Conservation (phyloP, 2,797 vertebrate species). For the Coregonus sp. region DNA sequence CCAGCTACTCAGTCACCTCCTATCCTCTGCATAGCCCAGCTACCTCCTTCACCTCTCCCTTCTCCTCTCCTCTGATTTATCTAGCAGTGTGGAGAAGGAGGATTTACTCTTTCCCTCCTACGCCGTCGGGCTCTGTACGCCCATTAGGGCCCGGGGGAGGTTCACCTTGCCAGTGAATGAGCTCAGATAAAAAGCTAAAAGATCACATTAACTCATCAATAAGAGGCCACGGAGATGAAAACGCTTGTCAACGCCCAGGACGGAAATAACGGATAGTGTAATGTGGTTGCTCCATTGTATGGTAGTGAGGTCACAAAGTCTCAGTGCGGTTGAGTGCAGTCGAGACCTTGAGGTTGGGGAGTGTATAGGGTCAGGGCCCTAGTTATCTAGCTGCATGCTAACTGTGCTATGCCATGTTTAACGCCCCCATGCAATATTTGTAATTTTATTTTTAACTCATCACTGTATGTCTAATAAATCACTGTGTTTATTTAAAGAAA, state of each 20-base stretch:
- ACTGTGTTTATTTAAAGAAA: not conserved
- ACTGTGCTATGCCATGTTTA: too few species aligned
- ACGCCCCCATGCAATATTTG: too few species aligned
- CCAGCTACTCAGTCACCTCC: slow-evolving; percentile 22
- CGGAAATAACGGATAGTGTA: slow-evolving; percentile 74
- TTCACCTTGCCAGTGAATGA: slow-evolving; percentile 76
- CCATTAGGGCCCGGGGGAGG: slow-evolving; percentile 74
- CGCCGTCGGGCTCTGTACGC: slow-evolving; percentile 55
- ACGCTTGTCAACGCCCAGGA: slow-evolving; percentile 73
- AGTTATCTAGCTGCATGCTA: not conserved
- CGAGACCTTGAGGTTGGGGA: slow-evolving; percentile 47
- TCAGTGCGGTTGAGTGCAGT: slow-evolving; percentile 39
- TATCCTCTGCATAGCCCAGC: slow-evolving; percentile 31
- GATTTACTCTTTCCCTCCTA: slow-evolving; percentile 60
- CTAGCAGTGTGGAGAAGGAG: slow-evolving; percentile 60
- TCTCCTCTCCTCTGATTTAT: slow-evolving; percentile 62
- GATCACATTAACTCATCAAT: slow-evolving; percentile 80
- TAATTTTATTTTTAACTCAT: too few species aligned
- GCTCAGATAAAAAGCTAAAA: slow-evolving; percentile 80
- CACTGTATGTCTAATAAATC: not conserved
- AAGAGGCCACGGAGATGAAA: slow-evolving; percentile 77
- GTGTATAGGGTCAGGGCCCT: slow-evolving; percentile 26
- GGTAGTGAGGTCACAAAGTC: slow-evolving; percentile 71
- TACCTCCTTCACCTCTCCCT: slow-evolving; percentile 41
- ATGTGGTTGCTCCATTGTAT: slow-evolving; percentile 63